Evolutionary conservation across 2,888 invertebrate genomes (phyloP), one percentile per base, ranked within the genome.

Genomic region (Hyppa rectilinea): DNA sequence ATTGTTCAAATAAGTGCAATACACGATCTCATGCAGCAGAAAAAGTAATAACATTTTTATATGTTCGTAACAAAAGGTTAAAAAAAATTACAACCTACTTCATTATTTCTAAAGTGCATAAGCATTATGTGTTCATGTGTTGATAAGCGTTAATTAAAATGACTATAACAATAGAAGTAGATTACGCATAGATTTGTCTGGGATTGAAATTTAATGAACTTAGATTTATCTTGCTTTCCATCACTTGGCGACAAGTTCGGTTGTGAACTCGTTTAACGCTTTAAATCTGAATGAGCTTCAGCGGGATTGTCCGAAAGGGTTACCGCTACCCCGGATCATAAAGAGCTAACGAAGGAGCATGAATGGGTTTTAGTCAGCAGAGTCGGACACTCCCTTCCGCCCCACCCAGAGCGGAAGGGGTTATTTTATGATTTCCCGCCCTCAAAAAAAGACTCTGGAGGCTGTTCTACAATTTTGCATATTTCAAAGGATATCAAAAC

Each of bases 171-270:
- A 76, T 36, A 36, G 40, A 31, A 68, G 49, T 34, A 36, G 17
- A 47, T 55, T 31, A 72, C 47, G 26, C 23, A 76, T n/a, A n/a
- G n/a, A 76, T 68, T 68, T 49, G 43, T 50, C 69, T 76, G 69
- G 36, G 70, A 50, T 56, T 49, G 0, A 49, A 76, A 43, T 56
- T 56, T 29, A 68, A 56, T 47, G 40, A 67, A 53, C 50, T 29
- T 43, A 14, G 23, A 31, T 50, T 38, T 53, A 75, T 75, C 34
- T 55, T 47, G 40, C n/a, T 55, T 67, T 75, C 40, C n/a, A 43
- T 71, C 40, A 38, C n/a, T 71, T 31, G n/a, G 5, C 29, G 49
- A 43, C 50, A 64, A 10, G 34, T 40, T 40, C 49, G 26, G 31
- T 17, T 36, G 7, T 50, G n/a, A 52, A 52, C 2, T 26, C 14